Evolutionary conservation across 2,113 vertebrate species (phyloP).

Genomic region (Ceratotherium simum): DNA sequence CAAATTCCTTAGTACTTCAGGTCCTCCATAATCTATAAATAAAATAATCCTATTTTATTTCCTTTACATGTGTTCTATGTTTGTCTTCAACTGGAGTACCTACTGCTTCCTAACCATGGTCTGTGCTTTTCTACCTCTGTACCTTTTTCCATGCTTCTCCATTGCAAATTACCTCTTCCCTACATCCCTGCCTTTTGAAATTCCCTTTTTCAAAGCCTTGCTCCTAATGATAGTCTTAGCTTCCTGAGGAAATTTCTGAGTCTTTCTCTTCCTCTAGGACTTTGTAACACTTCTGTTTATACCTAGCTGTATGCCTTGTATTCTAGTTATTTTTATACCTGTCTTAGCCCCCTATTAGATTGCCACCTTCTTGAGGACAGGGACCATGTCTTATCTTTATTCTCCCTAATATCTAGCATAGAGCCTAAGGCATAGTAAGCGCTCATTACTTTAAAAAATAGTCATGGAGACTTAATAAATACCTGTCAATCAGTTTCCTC

Average conservation of each 20-base stretch:
- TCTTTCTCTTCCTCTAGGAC: conserved; percentile 10
- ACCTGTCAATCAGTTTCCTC: not conserved
- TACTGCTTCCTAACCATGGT: not conserved
- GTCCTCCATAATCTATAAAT: conserved; percentile 37
- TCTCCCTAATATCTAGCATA: not conserved
- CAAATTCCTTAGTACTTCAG: not conserved
- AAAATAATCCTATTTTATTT: conserved; percentile 4
- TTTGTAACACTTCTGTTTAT: conserved; percentile 6
- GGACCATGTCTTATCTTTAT: not conserved
- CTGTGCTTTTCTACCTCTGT: not conserved
- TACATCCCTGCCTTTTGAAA: not conserved
- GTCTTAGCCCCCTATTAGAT: not conserved
- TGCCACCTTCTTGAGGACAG: not conserved
- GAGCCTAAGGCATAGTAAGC: not conserved
- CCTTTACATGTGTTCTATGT: not conserved
- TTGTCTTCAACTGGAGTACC: not conserved
- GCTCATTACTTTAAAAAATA: not conserved
- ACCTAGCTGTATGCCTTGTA: not conserved
- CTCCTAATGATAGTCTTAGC: not conserved
- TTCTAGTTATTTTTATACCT: conserved; percentile 5
- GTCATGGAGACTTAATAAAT: not conserved
- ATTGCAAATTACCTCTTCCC: not conserved
- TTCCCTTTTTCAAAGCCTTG: not conserved
- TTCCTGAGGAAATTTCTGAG: conserved; percentile 11
- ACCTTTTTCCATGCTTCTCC: not conserved